Evolutionary conservation across 2,888 invertebrate genomes (phyloP).

Genomic region (Zygaena filipendulae): DNA sequence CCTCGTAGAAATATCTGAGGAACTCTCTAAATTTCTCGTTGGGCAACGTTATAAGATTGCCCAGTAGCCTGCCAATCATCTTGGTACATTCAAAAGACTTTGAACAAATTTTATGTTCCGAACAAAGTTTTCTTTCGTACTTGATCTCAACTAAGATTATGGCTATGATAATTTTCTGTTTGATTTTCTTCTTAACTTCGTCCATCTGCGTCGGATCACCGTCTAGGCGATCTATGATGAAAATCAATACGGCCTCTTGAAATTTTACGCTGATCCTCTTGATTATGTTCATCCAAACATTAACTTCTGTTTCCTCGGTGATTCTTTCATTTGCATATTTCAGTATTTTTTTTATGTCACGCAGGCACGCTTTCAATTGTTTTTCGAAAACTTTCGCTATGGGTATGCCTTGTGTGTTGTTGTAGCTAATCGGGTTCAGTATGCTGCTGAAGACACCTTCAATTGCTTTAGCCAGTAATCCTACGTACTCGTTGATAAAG

Average conservation of each 20-base stretch:
- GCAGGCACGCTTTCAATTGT: constrained; percentile 24
- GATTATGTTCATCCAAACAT: constrained; percentile 31
- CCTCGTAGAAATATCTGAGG: constrained; percentile 21
- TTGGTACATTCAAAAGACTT: constrained; percentile 28
- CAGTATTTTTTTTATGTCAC: constrained; percentile 25
- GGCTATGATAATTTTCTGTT: constrained; percentile 22
- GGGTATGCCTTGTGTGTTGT: constrained; percentile 7
- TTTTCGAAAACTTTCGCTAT: constrained; percentile 21
- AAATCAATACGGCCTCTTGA: constrained; percentile 25
- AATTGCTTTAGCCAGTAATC: constrained; percentile 25
- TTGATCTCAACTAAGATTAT: constrained; percentile 30
- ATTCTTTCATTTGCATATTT: constrained; percentile 22
- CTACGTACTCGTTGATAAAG: constrained; percentile 35
- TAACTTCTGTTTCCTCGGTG: constrained; percentile 19
- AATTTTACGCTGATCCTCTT: constrained; percentile 38
- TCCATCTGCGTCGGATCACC: constrained; percentile 17
- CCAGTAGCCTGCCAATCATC: constrained; percentile 26
- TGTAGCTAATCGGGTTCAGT: constrained; percentile 18
- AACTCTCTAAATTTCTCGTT: constrained; percentile 27
- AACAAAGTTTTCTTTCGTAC: constrained; percentile 31
- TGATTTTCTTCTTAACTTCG: constrained; percentile 23
- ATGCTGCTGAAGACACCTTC: constrained; percentile 26
- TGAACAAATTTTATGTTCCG: constrained; percentile 28
- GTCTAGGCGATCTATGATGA: constrained; percentile 22
- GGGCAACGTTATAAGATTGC: constrained; percentile 20